Conservation (phyloP, 2,888 invertebrate genomes). For the Apodemia zela region DNA sequence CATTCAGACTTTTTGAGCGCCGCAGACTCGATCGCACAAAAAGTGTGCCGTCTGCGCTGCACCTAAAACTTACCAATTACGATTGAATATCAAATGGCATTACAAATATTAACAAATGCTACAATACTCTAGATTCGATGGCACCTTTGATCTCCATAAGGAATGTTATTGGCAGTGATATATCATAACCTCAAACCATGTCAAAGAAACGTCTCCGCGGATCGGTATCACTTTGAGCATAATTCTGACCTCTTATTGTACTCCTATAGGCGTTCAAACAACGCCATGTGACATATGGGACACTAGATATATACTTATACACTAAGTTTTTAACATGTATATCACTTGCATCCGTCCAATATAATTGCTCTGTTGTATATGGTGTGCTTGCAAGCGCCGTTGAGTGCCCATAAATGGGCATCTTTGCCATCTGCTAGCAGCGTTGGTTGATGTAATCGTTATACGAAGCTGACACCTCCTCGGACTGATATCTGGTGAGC, state of each 20-base stretch:
- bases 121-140: conserved; percentile 42
- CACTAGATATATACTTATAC: conserved; percentile 62
- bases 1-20: too few species aligned
- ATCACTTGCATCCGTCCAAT: conserved; percentile 38
- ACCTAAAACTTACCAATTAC: too few species aligned
- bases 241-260: conserved; percentile 47
- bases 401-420: conserved; percentile 27
- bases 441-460: conserved; percentile 88
- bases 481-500: conserved; percentile 97
- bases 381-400: conserved; percentile 21
- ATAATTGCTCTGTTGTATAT: conserved; percentile 35
- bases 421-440: conserved; percentile 85
- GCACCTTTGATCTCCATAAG: conserved; percentile 48
- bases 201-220: conserved; percentile 38
- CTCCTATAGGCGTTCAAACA: conserved; percentile 33
- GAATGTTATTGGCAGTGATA: conserved; percentile 72
- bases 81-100: background rate
- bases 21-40: too few species aligned
- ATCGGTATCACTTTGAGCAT: conserved; percentile 61
- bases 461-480: conserved; percentile 94
- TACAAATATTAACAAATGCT: conserved; percentile 23
- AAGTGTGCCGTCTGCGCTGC: too few species aligned
- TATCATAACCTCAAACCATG: conserved; percentile 42
- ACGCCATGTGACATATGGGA: conserved; percentile 40
- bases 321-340: conserved; percentile 53